Percentiles rank a stretch among this genome's conserved stretches.
These are phyloP conservation scores for Hirtodrosophila histrioides DNA, from an alignment of 2,888 invertebrate species.

Conservation along the genomic window DNA sequence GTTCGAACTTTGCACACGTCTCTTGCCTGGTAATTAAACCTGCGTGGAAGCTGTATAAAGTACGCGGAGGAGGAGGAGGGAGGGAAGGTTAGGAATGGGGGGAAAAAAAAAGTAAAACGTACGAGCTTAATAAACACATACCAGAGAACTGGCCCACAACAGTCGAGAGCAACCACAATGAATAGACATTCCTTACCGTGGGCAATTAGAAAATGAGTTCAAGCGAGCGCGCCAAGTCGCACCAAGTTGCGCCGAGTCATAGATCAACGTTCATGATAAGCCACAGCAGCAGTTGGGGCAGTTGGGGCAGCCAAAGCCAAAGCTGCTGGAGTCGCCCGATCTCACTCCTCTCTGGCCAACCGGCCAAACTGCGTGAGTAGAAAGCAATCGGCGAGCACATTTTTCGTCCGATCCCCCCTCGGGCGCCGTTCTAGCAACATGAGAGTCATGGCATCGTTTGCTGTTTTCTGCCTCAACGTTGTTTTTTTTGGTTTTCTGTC, in stretches of 20 bases:
- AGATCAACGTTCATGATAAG: constrained; percentile 77
- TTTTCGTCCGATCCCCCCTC: constrained; percentile 31
- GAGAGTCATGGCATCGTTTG: constrained; percentile 45
- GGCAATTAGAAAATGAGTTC: constrained; percentile 78
- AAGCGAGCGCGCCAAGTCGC: constrained; percentile 67
- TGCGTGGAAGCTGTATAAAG: constrained; percentile 37
- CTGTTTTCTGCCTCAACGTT: constrained; percentile 32
- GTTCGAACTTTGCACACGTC: constrained; percentile 60
- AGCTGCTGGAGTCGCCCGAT: constrained; percentile 4
- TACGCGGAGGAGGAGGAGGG: no score
- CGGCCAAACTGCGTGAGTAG: constrained; percentile 57
- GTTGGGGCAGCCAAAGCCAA: constrained; percentile 10
- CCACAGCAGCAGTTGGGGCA: constrained; percentile 33
- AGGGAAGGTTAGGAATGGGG: constrained; percentile 1
- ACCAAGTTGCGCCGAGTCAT: constrained; percentile 69
- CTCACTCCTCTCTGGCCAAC: background rate
- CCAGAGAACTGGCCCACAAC: constrained; percentile 41
- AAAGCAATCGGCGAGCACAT: constrained; percentile 36
- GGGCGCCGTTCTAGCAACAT: constrained; percentile 33
- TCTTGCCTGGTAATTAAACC: constrained; percentile 63
- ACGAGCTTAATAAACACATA: constrained; percentile 58
- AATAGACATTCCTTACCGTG: constrained; percentile 75
- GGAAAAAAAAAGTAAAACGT: background rate
- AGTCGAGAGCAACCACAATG: constrained; percentile 39
- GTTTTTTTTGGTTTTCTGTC: constrained; percentile 8